Evolutionary conservation across 2,888 invertebrate species (phyloP), one percentile per base, ranked within the genome.

Genomic region (Ophioninae sp.): DNA sequence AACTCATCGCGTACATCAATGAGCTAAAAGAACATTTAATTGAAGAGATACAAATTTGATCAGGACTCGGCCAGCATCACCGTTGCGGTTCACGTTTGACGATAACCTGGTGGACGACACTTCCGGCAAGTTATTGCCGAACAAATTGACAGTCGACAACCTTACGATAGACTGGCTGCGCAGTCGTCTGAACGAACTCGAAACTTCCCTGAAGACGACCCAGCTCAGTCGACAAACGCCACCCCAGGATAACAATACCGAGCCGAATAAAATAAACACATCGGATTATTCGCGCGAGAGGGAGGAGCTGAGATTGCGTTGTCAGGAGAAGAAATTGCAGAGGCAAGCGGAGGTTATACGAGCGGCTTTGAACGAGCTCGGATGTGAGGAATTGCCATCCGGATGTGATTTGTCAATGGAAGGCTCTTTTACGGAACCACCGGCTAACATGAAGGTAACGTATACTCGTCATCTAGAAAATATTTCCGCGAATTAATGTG

Each of bases 81-180:
- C 96, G 30, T 94, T 97, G 68, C 95, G 95, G 85, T 98, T 98
- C 91, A 95, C 95, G 75, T 98, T 98, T 93, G 98, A 98, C 93
- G 96, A 97, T 89, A 96, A 96, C 88, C 94, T 98, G 83, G 96
- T 98, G 56, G 97, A 98, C 89, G 97, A 98, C 89, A 97, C 97
- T 75, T 96, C 96, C 73, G 98, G 98, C 8, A 97, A 97, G 92
- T 94, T 98, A 72, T 95, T 96, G 89, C 96, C 97, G n/a, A 97
- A 97, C 93, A 96, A 96, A 90, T 92, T 99, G 86, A 97, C 98
- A 0, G 97, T 98, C 0, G 98, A 99, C 93, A 98, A 98, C 93
- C 94, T 98, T 44, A 99, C 98, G 0, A 96, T 97, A 59, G 98
- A 98, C 90, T 97, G 97, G 96, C 93, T 99, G 79, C 95, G 97